Percentiles rank a stretch among this genome's conserved stretches.
phyloP scores from a whole-genome alignment of 1,140 invertebrate species.

The Cotesia typhae region DNA sequence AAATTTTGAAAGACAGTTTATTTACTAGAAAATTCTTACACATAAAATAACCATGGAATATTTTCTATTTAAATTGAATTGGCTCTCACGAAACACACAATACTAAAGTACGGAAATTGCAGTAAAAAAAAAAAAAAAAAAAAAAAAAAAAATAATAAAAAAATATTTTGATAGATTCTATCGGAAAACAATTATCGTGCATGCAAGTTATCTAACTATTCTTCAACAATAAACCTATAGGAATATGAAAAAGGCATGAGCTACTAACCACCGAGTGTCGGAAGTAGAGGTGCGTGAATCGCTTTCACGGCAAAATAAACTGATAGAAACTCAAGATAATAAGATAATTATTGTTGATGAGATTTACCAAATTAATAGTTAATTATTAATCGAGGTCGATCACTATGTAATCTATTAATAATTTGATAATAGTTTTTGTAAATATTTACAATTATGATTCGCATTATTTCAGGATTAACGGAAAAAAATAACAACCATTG shows the following conservation, averaged over 20 bases:
- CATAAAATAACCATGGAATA: too few relatives aligned
- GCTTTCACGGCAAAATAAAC: slow-evolving; percentile 22
- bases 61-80: too few relatives aligned
- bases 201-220: slow-evolving; percentile 22
- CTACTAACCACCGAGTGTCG: slow-evolving; percentile 32
- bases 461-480: too few relatives aligned
- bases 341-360: slow-evolving; percentile 54
- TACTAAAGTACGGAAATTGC: neutral
- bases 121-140: neutral
- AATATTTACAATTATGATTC: too few relatives aligned
- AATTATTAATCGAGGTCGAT: slow-evolving; percentile 25
- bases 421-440: too few relatives aligned
- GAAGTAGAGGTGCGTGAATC: slow-evolving; percentile 37
- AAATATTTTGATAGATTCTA: neutral
- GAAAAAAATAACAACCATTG: too few relatives aligned
- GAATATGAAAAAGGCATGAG: slow-evolving; percentile 22
- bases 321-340: slow-evolving; percentile 44
- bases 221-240: neutral
- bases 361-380: slow-evolving; percentile 53
- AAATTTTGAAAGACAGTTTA: too few relatives aligned
- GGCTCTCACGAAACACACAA: too few relatives aligned
- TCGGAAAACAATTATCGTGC: slow-evolving; percentile 17
- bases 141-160: too few relatives aligned
- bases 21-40: too few relatives aligned
- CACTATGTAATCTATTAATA: neutral